Evolutionary conservation across 2,888 invertebrate genomes (phyloP).

Genomic region (Heliconius ethilla): DNA sequence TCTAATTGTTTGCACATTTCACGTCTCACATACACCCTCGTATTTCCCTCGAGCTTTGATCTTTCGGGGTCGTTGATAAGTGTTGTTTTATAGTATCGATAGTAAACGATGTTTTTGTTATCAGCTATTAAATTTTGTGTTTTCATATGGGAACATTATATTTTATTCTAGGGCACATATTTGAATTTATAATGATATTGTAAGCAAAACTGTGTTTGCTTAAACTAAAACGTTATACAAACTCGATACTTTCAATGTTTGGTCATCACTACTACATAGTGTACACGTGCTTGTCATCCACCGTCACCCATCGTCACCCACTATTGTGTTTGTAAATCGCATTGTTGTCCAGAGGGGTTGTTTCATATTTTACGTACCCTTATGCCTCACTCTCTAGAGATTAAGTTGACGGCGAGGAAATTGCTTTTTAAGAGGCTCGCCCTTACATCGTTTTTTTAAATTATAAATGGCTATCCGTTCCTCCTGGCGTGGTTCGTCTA

Average conservation of each 20-base stretch:
- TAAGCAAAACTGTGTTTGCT: not conserved
- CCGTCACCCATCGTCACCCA: conserved; percentile 43
- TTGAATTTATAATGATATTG: not conserved
- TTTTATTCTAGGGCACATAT: not conserved
- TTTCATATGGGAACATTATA: not conserved
- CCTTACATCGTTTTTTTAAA: conserved; percentile 46
- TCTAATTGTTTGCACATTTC: conserved; percentile 81
- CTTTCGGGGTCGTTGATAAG: conserved; percentile 35
- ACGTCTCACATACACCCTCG: conserved; percentile 57
- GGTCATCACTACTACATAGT: conserved; percentile 47
- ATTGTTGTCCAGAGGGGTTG: conserved; percentile 61
- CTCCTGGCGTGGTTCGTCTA: conserved; percentile 42
- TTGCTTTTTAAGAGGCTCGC: conserved; percentile 48
- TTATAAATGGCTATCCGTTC: conserved; percentile 49
- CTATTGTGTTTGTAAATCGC: conserved; percentile 59
- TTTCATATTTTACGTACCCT: conserved; percentile 55
- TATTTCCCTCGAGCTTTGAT: conserved; percentile 37
- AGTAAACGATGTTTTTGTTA: conserved; percentile 9
- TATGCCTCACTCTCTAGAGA: conserved; percentile 48
- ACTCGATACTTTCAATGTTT: conserved; percentile 48
- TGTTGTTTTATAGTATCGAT: conserved; percentile 31
- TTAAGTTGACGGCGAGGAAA: conserved; percentile 51
- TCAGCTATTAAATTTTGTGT: not conserved
- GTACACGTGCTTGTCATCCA: conserved; percentile 38
- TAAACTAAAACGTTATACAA: not conserved